Evolutionary conservation across 2,888 invertebrate species (phyloP), one percentile per base, ranked within the genome.

Genomic region (Mesorhabditis spiculigera): DNA sequence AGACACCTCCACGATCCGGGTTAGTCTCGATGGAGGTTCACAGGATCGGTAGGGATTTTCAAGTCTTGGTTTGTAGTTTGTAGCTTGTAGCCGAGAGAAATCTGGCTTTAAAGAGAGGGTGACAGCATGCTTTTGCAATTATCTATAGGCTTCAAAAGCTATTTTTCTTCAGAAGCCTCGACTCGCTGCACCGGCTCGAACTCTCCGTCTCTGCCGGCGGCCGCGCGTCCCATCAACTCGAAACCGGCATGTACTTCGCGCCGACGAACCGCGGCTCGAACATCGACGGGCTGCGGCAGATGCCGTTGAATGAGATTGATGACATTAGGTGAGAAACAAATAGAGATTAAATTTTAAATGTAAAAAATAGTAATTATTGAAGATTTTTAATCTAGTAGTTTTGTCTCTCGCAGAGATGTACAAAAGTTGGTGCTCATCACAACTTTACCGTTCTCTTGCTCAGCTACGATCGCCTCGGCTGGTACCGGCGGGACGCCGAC

Each of bases 381-480:
- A 28, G 28, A 28, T 28, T 28, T 28, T 28, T 28, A 28, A 28
- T 28, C 28, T 28, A 28, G 28, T 28, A 28, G 28, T 16, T 43
- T 45, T 5, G 43, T 67, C 45, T 66, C 6, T n/a, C 44, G 16
- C 13, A 13, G 44, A 28, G 42, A 42, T 41, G 13, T 8, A 5
- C 10, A 62, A 5, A 45, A 10, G n/a, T 66, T 43, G 16, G 42
- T 45, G 16, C 16, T 4, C n/a, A 44, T 66, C 1, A 5, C 42
- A 63, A 63, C 4, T 16, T 3, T 4, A 58, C 10, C 2, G 10
- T 13, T 64, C 10, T 3, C 41, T 67, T 45, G 68, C 82, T 71
- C 64, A 84, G 84, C 69, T 82, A 83, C 68, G 80, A 84, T 63
- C 81, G 83, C 41, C 77, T 84, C 66, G 84, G 84, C 6, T 85